Conservation (phyloP, 2,113 vertebrate genomes). For the Noturus placidus region DNA sequence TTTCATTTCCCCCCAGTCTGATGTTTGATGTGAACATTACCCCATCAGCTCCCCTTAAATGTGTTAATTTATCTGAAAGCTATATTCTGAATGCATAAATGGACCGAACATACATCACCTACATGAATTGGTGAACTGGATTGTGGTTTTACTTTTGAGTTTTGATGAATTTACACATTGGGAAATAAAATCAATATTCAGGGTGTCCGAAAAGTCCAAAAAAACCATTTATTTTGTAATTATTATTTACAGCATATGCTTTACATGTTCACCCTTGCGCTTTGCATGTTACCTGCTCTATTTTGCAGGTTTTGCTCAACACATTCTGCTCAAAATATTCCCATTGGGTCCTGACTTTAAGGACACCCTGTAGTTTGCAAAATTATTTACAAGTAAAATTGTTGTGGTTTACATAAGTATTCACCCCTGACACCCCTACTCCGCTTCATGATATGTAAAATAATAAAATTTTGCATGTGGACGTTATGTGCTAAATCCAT, state of each 20-base stretch:
- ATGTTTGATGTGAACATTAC: not conserved
- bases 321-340: not conserved
- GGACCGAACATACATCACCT: too few species aligned
- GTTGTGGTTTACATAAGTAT: not conserved
- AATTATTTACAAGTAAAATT: not conserved
- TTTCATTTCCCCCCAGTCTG: not conserved
- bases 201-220: too few species aligned
- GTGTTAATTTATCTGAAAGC: not conserved
- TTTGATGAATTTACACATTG: too few species aligned
- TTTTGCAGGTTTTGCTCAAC: too few species aligned
- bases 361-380: not conserved
- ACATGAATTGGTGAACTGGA: too few species aligned
- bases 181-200: too few species aligned
- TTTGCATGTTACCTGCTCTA: too few species aligned
- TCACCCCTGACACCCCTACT: not conserved
- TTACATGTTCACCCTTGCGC: too few species aligned
- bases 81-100: too few species aligned
- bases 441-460: not conserved
- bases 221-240: too few species aligned
- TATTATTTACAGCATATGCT: too few species aligned
- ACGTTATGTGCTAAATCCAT: constrained; percentile 21
- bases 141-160: not conserved
- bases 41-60: too few species aligned
- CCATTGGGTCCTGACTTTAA: not conserved
- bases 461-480: not conserved